A percentile compares a stretch with the other conserved stretches of the same genome.
Evolutionary conservation across 2,797 vertebrate species (phyloP).

Genomic region (Hyperoplus lanceolatus): DNA sequence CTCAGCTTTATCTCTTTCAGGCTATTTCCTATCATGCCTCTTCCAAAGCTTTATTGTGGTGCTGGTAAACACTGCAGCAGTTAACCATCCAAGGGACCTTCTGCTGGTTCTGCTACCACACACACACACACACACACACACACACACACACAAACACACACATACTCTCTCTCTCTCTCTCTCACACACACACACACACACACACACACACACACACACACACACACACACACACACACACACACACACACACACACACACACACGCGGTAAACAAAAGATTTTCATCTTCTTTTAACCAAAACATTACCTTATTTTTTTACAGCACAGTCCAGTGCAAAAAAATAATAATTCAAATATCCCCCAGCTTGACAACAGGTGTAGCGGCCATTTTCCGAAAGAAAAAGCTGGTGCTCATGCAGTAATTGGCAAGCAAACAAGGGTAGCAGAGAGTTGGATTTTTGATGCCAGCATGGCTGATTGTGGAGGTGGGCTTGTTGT

Average conservation of each 20-base stretch:
- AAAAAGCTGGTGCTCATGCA: constrained; percentile 27
- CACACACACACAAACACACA: constrained; percentile 15
- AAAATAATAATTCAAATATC: constrained; percentile 25
- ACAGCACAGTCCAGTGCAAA: not conserved
- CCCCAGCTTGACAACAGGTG: constrained; percentile 76
- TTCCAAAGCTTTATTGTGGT: constrained; percentile 53
- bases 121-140: constrained; percentile 12
- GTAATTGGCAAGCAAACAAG: constrained; percentile 42
- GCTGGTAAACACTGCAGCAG: constrained; percentile 66
- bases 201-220: constrained; percentile 18
- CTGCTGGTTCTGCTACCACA: constrained; percentile 33
- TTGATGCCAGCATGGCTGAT: constrained; percentile 33
- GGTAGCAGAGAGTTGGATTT: constrained; percentile 28
- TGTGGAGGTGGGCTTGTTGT: constrained; percentile 37
- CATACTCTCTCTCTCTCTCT: too few relatives aligned
- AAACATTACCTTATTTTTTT: constrained; percentile 11
- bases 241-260: constrained; percentile 15
- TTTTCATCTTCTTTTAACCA: constrained; percentile 12
- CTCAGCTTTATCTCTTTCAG: constrained; percentile 74
- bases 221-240: constrained; percentile 5
- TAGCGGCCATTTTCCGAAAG: constrained; percentile 48
- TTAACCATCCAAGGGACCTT: constrained; percentile 62
- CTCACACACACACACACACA: constrained; percentile 11
- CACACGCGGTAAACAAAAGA: constrained; percentile 5
- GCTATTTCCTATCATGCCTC: constrained; percentile 76